phyloP scores from a whole-genome alignment of 2,797 vertebrate species.

The Carcharodon carcharias region DNA sequence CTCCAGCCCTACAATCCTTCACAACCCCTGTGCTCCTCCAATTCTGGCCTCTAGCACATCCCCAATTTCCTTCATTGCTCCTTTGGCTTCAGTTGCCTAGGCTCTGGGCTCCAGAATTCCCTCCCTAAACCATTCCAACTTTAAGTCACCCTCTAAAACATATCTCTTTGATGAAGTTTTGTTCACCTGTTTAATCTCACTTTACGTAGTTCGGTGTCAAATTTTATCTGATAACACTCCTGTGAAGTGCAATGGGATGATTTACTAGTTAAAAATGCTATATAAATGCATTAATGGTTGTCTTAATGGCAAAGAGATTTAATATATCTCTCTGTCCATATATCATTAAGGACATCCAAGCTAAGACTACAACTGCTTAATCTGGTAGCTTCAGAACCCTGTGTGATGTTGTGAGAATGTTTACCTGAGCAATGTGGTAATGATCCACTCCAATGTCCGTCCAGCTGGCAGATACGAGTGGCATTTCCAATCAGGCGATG shows the following conservation, averaged over 20 bases:
- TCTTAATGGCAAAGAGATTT: not conserved
- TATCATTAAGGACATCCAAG: not conserved
- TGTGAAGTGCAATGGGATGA: not conserved
- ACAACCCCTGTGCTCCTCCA: not conserved
- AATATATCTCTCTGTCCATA: not conserved
- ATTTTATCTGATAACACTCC: not conserved
- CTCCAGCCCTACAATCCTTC: not conserved
- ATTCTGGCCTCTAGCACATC: not conserved
- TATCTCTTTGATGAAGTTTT: not conserved
- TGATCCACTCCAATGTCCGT: conserved; percentile 90
- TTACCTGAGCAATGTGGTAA: conserved; percentile 93
- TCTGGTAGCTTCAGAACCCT: not conserved
- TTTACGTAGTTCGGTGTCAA: not conserved
- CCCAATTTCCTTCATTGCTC: not conserved
- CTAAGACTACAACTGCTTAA: not conserved
- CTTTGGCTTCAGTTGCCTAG: not conserved
- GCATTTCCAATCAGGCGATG: conserved; percentile 78
- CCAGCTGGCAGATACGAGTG: conserved; percentile 88
- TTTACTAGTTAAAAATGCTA: conserved; percentile 56
- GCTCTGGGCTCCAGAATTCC: not conserved
- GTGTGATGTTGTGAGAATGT: not conserved
- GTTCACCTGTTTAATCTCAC: not conserved
- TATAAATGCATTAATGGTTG: not conserved
- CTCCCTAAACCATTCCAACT: not conserved
- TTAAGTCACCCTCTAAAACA: not conserved